Conservation (phyloP, 2,113 vertebrate genomes). For the Galbula dea region DNA sequence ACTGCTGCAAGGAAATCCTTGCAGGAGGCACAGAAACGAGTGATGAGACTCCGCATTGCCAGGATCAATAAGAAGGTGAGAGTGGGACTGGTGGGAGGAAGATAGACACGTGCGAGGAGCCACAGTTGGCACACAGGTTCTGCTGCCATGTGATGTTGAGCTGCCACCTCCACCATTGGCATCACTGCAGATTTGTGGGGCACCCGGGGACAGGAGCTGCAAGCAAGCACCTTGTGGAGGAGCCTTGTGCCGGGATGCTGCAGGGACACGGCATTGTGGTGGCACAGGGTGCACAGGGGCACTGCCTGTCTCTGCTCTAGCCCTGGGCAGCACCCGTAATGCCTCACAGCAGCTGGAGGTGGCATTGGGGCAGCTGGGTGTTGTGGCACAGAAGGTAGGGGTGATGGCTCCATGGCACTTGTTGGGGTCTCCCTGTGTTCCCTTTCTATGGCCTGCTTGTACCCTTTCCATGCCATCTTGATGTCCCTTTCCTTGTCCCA, state of each 20-base stretch:
- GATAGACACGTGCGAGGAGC: too few species aligned
- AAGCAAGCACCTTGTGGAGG: constrained; percentile 75
- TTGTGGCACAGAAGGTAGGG: constrained; percentile 75
- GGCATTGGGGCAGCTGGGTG: constrained; percentile 67
- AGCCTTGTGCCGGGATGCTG: constrained; percentile 74
- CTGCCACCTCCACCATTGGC: neutral
- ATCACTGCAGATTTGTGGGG: constrained; percentile 57
- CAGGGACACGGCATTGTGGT: constrained; percentile 70
- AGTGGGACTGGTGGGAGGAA: accelerated
- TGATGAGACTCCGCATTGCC: constrained; percentile 41
- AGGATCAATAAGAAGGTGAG: constrained; percentile 58
- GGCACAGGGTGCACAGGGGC: constrained; percentile 76
- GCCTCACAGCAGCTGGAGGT: constrained; percentile 63
- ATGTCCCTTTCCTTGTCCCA: neutral
- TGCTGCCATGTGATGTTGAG: neutral
- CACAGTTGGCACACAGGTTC: accelerated
- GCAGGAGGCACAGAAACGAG: constrained; percentile 67
- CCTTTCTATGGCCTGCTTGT: neutral
- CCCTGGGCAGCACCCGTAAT: constrained; percentile 60
- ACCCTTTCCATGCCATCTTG: neutral
- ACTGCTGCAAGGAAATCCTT: constrained; percentile 73
- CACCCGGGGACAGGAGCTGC: constrained; percentile 56
- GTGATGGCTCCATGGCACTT: neutral
- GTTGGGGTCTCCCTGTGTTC: neutral
- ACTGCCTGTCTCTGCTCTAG: constrained; percentile 64